Base-by-base conservation (phyloP, 2,797 vertebrate genomes). In the Acropternis orthonyx region DNA sequence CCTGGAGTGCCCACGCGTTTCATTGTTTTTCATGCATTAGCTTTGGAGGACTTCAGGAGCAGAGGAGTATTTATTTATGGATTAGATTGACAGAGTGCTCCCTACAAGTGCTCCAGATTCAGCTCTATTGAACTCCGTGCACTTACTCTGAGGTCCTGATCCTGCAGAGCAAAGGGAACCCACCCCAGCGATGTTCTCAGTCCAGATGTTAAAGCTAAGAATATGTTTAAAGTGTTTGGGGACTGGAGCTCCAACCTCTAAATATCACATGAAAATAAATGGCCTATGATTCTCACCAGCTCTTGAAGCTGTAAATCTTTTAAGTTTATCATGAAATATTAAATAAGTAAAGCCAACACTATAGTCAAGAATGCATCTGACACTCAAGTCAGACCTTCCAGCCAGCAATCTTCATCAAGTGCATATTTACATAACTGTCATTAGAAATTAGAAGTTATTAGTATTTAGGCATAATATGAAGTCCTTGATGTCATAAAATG, bases 251-350 rank as follows among this genome's bases (percentile, higher is more conserved):
- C 72, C 87, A 91, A 41, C 46, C 66, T 85, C 74, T 95, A 96
- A 95, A 97, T 95, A 96, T 87, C 96, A 68, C 94, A 94, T 89
- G 88, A 89, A 96, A 96, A 94, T 86, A 95, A 95, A 96, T 58
- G 91, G 95, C 55, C 83, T 52, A n/a, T 74, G 92, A 96, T 86
- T 93, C 96, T 95, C 95, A 89, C 80, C 55, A 84, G 94, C 78
- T 96, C 93, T 96, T 95, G 88, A 94, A 89, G 81, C 95, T 96
- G 95, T 97, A 97, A 96, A 94, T 95, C 91, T 93, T 96, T 96
- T 84, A 78, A 97, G 96, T 97, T 97, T 95, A 85, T 78, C 12
- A 65, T 89, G 88, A 96, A 96, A 96, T 94, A 95, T 95, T 95
- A 92, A 97, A 54, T 85, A 85, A 93, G 68, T 39, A 81, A 84